Evolutionary conservation across 2,888 invertebrate species (phyloP).

Genomic region (Tenthredo scrophulariae): DNA sequence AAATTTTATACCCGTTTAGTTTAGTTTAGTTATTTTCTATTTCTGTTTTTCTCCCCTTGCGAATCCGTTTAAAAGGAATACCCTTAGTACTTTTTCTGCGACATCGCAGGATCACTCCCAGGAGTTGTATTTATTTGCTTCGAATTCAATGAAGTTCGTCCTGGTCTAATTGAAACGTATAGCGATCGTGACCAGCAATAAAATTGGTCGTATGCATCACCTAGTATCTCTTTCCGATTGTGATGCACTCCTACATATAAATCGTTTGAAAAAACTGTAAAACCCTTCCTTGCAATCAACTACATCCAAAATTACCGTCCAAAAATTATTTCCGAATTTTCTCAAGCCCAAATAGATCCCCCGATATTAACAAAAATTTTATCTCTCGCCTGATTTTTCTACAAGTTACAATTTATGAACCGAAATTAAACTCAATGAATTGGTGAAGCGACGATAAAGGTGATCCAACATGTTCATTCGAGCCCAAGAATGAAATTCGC

Average conservation of each 20-base stretch:
- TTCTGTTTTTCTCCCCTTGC: not conserved
- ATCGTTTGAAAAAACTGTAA: not conserved
- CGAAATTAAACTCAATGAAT: not conserved
- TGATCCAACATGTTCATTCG: not conserved
- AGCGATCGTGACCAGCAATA: slow-evolving; percentile 21
- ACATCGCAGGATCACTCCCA: not conserved
- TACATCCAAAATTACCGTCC: fast-evolving
- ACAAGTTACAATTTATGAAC: not conserved
- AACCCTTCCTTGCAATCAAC: not conserved
- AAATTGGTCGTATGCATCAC: not conserved
- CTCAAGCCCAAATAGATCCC: not conserved
- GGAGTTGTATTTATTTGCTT: slow-evolving; percentile 45
- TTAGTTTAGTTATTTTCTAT: not conserved
- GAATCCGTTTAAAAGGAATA: not conserved
- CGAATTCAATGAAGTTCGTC: slow-evolving; percentile 37
- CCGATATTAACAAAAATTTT: not conserved
- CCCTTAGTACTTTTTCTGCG: not conserved
- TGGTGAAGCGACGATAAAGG: not conserved
- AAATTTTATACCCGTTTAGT: not conserved
- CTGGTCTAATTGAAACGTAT: slow-evolving; percentile 38
- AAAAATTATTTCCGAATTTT: not conserved
- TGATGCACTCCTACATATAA: not conserved
- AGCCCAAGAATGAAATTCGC: not conserved
- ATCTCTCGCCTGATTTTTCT: not conserved
- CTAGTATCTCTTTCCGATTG: not conserved